A percentile compares a stretch with the other conserved stretches of the same genome.
These are phyloP conservation scores for Mesopsocus fuscifrons DNA, from an alignment of 2,888 invertebrate genomes.

Conservation along the genomic window DNA sequence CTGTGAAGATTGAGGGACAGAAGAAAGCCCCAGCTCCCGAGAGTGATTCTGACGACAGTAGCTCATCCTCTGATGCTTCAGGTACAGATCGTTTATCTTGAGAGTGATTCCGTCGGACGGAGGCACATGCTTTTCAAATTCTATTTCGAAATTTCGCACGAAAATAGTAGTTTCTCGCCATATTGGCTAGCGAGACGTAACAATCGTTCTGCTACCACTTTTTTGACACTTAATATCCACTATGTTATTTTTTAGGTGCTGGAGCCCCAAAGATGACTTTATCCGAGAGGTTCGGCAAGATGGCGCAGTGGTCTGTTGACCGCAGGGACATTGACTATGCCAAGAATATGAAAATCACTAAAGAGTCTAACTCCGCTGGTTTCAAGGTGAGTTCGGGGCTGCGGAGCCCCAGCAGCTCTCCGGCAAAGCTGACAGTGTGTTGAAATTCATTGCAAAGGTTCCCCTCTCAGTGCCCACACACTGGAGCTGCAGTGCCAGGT, in stretches of 20 bases:
- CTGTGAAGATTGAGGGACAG: constrained; percentile 7
- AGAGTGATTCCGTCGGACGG: too few species aligned
- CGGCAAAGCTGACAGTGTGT: too few species aligned
- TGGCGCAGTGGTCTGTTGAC: constrained; percentile 81
- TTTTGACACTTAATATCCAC: too few species aligned
- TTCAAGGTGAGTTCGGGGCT: constrained; percentile 16
- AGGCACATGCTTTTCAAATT: too few species aligned
- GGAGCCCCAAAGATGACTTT: constrained; percentile 45
- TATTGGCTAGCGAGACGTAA: too few species aligned
- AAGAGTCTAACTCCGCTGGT: not conserved
- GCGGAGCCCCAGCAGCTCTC: too few species aligned
- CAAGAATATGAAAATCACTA: constrained; percentile 60
- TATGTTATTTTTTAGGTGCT: constrained; percentile 26
- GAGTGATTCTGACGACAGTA: constrained; percentile 39
- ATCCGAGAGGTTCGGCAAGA: constrained; percentile 74
- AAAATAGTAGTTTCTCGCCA: too few species aligned
- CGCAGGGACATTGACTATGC: constrained; percentile 72
- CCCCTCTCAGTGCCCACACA: too few species aligned
- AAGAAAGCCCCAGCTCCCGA: constrained; percentile 10
- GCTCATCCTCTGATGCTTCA: constrained; percentile 34
- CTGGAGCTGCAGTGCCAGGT: too few species aligned
- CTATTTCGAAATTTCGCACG: too few species aligned
- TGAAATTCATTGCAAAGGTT: too few species aligned
- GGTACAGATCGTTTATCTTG: too few species aligned
- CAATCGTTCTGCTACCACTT: not conserved